Percentiles rank a stretch among this genome's conserved stretches.
Conservation (phyloP, 2,888 invertebrate species). For the Cynaeus angustus region DNA sequence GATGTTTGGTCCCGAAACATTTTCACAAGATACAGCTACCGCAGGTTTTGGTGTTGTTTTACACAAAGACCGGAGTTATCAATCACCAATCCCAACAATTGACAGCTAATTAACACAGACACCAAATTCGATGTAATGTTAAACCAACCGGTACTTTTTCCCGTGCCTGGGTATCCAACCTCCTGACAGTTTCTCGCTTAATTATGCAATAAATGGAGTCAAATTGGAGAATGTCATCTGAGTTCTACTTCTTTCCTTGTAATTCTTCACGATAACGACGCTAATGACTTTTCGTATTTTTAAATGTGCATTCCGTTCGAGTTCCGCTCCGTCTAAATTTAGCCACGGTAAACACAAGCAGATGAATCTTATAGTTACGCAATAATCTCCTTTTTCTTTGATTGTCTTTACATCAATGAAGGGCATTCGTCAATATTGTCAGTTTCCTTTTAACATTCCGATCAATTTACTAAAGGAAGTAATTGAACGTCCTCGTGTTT, state of each 20-base stretch:
- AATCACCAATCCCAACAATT: neutral
- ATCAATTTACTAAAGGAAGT: slow-evolving; percentile 33
- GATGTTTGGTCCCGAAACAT: too few species aligned
- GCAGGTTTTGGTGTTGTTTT: neutral
- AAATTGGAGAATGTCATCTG: slow-evolving; percentile 10
- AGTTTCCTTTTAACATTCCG: neutral
- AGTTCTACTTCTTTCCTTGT: slow-evolving; percentile 38
- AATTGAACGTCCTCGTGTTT: slow-evolving; percentile 29
- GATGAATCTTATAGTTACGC: slow-evolving; percentile 34
- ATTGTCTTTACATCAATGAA: slow-evolving; percentile 20
- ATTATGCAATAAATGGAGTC: slow-evolving; percentile 8
- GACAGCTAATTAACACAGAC: neutral
- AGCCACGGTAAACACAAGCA: slow-evolving; percentile 37
- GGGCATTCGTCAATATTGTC: slow-evolving; percentile 15
- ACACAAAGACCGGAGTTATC: neutral
- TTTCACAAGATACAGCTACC: too few species aligned
- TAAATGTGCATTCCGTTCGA: slow-evolving; percentile 49
- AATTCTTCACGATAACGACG: slow-evolving; percentile 39
- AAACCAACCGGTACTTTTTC: neutral
- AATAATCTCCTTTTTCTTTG: slow-evolving; percentile 31
- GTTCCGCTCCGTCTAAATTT: slow-evolving; percentile 42
- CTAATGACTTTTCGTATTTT: slow-evolving; percentile 47
- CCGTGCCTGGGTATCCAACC: neutral
- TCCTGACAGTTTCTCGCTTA: neutral
- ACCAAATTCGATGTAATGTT: neutral